Evolutionary conservation across 2,113 vertebrate species (phyloP).

Genomic region (Haplotaxodon microlepis): DNA sequence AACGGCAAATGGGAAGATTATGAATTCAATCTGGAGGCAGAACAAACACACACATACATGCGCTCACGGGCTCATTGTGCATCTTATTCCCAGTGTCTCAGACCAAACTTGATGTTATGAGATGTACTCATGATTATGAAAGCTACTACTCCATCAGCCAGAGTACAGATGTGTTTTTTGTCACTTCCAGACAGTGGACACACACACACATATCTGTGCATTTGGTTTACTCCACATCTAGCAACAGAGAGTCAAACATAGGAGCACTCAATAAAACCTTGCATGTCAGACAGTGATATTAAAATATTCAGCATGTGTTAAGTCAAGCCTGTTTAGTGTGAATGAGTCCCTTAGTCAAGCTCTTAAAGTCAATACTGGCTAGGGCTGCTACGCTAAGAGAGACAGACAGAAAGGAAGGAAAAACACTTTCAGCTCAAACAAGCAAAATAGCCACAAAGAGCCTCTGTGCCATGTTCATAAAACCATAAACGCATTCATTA

Average conservation of each 20-base stretch:
- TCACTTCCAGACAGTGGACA: constrained; percentile 1
- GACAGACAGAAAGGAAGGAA: not conserved
- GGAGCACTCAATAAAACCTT: not conserved
- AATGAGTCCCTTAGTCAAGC: not conserved
- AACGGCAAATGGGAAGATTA: constrained; percentile 44
- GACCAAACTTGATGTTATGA: constrained; percentile 30
- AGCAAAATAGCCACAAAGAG: not conserved
- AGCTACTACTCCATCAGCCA: constrained; percentile 4
- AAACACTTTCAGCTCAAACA: not conserved
- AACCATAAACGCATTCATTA: constrained; percentile 1
- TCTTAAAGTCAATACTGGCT: not conserved
- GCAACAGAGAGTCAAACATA: not conserved
- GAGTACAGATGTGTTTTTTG: constrained; percentile 13
- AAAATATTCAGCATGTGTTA: constrained; percentile 15
- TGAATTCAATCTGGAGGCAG: constrained; percentile 38
- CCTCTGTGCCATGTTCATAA: not conserved
- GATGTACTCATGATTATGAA: constrained; percentile 55
- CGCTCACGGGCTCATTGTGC: not conserved
- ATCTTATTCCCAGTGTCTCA: constrained; percentile 5
- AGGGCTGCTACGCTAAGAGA: not conserved
- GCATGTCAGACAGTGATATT: not conserved
- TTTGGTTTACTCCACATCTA: not conserved
- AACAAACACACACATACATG: not conserved
- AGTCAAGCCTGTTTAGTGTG: not conserved
- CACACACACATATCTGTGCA: not conserved